These are phyloP conservation scores for Pampusana beccarii DNA, from an alignment of 2,113 vertebrate species.

Conservation along the genomic window DNA sequence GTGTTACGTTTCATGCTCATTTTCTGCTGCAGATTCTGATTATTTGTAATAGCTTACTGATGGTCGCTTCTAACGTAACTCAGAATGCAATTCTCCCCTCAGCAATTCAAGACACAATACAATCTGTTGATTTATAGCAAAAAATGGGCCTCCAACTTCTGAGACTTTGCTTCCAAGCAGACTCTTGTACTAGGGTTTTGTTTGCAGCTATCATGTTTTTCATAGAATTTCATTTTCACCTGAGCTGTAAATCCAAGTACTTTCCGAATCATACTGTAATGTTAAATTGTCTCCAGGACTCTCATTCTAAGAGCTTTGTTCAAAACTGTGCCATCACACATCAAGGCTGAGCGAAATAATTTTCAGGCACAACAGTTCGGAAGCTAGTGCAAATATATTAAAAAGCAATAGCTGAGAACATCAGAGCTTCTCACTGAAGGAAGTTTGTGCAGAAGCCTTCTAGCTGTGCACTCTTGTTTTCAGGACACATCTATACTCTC, in stretches of 20 bases:
- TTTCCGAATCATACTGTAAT: background rate
- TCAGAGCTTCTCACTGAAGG: background rate
- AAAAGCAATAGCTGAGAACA: background rate
- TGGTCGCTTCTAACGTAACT: background rate
- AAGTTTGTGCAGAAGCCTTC: background rate
- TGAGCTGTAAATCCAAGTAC: background rate
- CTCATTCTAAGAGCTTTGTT: background rate
- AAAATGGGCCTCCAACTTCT: background rate
- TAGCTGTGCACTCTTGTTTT: background rate
- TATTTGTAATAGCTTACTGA: background rate
- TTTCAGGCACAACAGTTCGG: background rate
- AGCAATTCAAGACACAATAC: background rate
- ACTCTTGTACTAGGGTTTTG: background rate
- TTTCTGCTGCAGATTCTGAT: background rate
- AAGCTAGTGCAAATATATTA: background rate
- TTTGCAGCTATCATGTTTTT: background rate
- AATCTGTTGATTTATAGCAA: background rate
- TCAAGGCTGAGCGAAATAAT: background rate
- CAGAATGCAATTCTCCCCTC: background rate
- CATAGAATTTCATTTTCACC: background rate
- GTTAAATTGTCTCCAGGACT: background rate
- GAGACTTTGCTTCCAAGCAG: background rate
- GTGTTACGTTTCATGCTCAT: background rate
- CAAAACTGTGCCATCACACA: background rate
- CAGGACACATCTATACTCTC: background rate